Percentiles rank a stretch among this genome's conserved stretches.
These are phyloP conservation scores for Genyomyrus donnyi DNA, from an alignment of 2,113 vertebrate genomes.

Conservation along the genomic window DNA sequence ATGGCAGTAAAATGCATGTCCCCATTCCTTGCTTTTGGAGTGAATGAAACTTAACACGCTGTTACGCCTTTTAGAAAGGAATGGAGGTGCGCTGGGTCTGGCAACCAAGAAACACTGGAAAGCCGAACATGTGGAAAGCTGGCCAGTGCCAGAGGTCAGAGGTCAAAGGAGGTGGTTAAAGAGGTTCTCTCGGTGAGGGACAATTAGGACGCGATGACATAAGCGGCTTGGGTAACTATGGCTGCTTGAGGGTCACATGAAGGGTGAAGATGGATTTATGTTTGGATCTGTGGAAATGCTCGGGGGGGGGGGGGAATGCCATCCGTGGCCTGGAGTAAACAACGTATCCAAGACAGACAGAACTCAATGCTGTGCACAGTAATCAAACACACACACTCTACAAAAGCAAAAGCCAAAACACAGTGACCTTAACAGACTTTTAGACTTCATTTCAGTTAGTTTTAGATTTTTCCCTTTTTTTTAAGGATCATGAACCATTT, in stretches of 20 bases:
- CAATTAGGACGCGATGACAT: constrained; percentile 15
- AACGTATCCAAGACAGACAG: background rate
- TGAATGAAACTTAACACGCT: background rate
- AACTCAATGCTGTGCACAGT: background rate
- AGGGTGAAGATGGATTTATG: constrained; percentile 28
- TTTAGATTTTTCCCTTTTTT: background rate
- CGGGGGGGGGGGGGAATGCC: background rate
- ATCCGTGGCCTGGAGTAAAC: background rate
- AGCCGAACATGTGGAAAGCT: background rate
- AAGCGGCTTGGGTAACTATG: constrained; percentile 35
- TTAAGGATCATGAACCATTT: background rate
- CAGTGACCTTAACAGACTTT: background rate
- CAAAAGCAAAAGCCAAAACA: background rate
- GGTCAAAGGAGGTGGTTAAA: constrained; percentile 9
- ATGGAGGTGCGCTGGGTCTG: background rate
- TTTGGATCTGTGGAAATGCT: background rate
- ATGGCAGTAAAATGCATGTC: background rate
- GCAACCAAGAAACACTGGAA: background rate
- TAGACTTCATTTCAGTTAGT: background rate
- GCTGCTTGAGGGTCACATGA: constrained; percentile 17
- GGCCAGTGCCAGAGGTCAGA: background rate
- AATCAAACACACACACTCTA: background rate
- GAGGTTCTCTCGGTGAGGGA: background rate
- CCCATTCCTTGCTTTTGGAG: background rate
- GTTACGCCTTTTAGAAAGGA: background rate